These are phyloP conservation scores for Mesorhabditis sp. DNA, from an alignment of 2,888 invertebrate genomes.

Conservation along the genomic window DNA sequence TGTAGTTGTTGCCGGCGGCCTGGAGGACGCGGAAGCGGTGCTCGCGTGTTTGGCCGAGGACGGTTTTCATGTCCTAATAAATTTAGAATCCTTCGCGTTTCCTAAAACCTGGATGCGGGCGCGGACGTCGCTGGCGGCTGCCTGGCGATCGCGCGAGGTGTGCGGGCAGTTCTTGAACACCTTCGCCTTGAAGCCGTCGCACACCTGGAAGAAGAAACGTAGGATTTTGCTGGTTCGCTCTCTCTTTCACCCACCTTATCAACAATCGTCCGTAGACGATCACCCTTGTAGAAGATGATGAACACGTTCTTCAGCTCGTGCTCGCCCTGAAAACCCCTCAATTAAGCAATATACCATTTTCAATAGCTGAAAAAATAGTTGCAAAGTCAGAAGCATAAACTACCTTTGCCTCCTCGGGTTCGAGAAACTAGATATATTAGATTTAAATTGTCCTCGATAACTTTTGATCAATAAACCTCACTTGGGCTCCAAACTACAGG, in stretches of 20 bases:
- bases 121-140: slow-evolving; percentile 51
- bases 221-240: neutral
- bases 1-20: slow-evolving; percentile 94
- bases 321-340: slow-evolving; percentile 72
- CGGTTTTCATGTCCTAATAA: slow-evolving; percentile 81
- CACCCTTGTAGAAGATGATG: slow-evolving; percentile 75
- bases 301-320: slow-evolving; percentile 94
- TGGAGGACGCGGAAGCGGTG: slow-evolving; percentile 67
- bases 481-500: neutral
- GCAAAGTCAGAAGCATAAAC: neutral
- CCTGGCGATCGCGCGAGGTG: slow-evolving; percentile 63
- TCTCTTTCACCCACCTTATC: slow-evolving; percentile 72
- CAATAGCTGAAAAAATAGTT: neutral
- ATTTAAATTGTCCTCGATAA: neutral
- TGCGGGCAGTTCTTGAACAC: slow-evolving; percentile 97
- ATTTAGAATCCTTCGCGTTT: slow-evolving; percentile 90
- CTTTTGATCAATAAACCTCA: neutral
- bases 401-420: neutral
- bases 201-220: slow-evolving; percentile 23
- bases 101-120: slow-evolving; percentile 37
- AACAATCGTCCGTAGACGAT: slow-evolving; percentile 88
- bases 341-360: neutral
- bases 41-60: slow-evolving; percentile 53
- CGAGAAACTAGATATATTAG: neutral
- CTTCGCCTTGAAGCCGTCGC: slow-evolving; percentile 69